Evolutionary conservation across 2,888 invertebrate genomes (phyloP), one percentile per base, ranked within the genome.

Genomic region (Lissonota sp.): DNA sequence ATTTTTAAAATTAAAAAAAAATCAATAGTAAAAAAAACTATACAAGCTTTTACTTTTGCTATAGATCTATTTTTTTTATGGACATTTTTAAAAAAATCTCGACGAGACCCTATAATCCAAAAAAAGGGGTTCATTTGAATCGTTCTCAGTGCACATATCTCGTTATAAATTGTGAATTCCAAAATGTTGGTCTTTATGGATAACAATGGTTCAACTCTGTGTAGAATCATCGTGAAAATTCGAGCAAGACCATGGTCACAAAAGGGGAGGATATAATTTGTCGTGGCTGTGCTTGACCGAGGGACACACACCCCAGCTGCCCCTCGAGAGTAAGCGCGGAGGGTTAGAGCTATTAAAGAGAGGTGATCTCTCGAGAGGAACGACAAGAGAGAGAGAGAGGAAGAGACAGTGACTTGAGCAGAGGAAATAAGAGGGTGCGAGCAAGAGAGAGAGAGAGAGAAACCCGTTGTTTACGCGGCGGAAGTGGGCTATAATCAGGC

Each of bases 401-500:
- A 37, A 66, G 49, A 73, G 40, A 64, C 37, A 49, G n/a, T 49
- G 14, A 26, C 26, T 26, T 26, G 26, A 26, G 26, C 26, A 53
- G 53, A 66, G 58, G 26, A 40, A 40, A 16, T 14, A 40, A 44
- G 42, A 55, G 46, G 26, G n/a, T 71, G 49, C 77, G 86, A 86
- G 88, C 86, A 49, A 40, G 51, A 70, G 63, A 37, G 40, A 51
- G 70, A 51, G 63, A 6, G 64, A 44, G 53, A 40, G 66, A 55
- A 37, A 82, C 55, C 89, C 88, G 90, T 90, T 91, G 90, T 91
- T 91, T 90, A 90, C 88, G 90, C 86, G 89, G 85, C 88, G 88
- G 89, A 90, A 90, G 88, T 86, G 87, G 88, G 84, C 91, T 91
- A 89, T 91, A 91, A 91, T 91, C 91, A 91, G 88, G 75, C 87